Evolutionary conservation across 2,888 invertebrate species (phyloP), one percentile per base, ranked within the genome.

Genomic region (Aquatica leii): DNA sequence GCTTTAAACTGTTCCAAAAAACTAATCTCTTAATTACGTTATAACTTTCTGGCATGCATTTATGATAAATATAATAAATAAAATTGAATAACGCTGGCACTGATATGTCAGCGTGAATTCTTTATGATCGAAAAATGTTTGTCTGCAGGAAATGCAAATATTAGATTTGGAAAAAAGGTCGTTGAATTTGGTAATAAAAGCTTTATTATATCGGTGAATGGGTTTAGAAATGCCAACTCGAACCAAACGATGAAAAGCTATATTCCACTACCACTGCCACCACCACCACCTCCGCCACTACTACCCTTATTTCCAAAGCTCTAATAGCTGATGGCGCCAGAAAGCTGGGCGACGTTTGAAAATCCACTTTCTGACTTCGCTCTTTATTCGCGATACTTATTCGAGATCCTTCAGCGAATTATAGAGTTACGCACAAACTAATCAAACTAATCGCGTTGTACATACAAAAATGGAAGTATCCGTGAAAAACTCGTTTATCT

Each of bases 341-440:
- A 70, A 68, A 65, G 71, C 67, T 73, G 70, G 65, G 74, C 73
- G 65, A 67, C 69, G 46, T 65, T 69, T 34, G 52, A 61, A 69
- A 62, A 61, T 46, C 68, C 59, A 57, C 56, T 57, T 65, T 68
- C 59, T 57, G 68, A 56, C 64, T 64, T 68, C 69, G 70, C 48
- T 34, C 35, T 52, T 46, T 52, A 51, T 46, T 35, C 34, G 40
- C 49, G 48, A 58, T 57, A 63, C 43, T 63, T 54, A 48, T 18
- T 58, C 54, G 50, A 20, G 49, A 57, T 17, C 35, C 53, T 24
- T 58, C 49, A 43, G 11, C 50, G 50, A 17, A 52, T 48, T 24
- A 37, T 4, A 48, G 48, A 21, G 8, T 24, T 31, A 12, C 24
- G 17, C 14, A 24, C 24, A 6, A 4, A 24, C 6, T 24, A 24